phyloP scores from a whole-genome alignment of 2,888 invertebrate species.

The Cephus pulcher region DNA sequence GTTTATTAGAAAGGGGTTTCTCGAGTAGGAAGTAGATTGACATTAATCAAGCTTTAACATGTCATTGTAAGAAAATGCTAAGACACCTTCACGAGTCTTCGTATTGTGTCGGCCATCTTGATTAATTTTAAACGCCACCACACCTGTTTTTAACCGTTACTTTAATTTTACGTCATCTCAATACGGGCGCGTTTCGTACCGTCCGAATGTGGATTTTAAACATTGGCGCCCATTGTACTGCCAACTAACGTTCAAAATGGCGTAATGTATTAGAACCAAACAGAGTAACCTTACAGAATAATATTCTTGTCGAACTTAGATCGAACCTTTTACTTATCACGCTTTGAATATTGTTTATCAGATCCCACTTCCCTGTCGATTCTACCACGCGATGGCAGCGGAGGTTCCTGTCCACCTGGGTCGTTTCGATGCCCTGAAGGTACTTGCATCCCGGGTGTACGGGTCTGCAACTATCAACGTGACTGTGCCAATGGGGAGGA shows the following conservation, averaged over 20 bases:
- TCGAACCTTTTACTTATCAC: slow-evolving; percentile 62
- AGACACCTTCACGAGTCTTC: neutral
- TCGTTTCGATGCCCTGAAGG: slow-evolving; percentile 88
- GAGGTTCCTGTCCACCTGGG: slow-evolving; percentile 73
- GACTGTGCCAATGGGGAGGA: slow-evolving; percentile 95
- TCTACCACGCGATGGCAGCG: slow-evolving; percentile 44
- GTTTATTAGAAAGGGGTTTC: neutral
- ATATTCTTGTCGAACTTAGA: neutral
- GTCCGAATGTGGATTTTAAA: neutral
- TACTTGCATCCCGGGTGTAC: slow-evolving; percentile 85
- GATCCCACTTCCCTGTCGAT: slow-evolving; percentile 26
- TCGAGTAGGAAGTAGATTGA: neutral
- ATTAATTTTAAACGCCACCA: neutral
- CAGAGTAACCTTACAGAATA: neutral
- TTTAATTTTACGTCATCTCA: neutral
- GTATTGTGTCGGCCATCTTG: neutral
- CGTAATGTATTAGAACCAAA: neutral
- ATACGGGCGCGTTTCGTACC: neutral
- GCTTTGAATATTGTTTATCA: slow-evolving; percentile 49
- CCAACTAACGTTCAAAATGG: neutral
- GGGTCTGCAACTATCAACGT: slow-evolving; percentile 94
- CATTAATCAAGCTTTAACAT: neutral
- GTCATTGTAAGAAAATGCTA: neutral
- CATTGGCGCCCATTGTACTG: neutral
- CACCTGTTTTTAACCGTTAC: neutral